Conservation (phyloP, 2,888 invertebrate species). For the Apodemia duryi region DNA sequence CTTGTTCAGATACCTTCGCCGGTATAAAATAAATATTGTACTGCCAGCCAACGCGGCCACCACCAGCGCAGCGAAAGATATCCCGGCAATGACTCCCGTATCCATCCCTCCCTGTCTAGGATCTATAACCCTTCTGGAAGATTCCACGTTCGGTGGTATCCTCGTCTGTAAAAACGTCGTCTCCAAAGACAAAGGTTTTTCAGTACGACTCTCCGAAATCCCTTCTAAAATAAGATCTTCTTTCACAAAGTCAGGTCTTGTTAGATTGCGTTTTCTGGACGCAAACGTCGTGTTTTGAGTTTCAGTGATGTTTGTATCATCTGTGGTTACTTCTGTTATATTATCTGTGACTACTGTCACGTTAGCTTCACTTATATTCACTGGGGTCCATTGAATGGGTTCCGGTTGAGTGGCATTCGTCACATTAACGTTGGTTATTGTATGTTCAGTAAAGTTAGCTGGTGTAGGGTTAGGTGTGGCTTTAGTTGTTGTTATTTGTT, state of each 20-base stretch:
- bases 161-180: constrained; percentile 64
- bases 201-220: constrained; percentile 60
- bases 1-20: constrained; percentile 87
- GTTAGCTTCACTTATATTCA: constrained; percentile 42
- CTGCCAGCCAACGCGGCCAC: constrained; percentile 82
- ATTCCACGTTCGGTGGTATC: constrained; percentile 64
- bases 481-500: constrained; percentile 38
- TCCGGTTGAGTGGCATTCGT: constrained; percentile 38
- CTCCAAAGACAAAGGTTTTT: constrained; percentile 66
- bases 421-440: constrained; percentile 32
- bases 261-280: constrained; percentile 55
- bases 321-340: constrained; percentile 40
- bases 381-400: constrained; percentile 54
- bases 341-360: constrained; percentile 36
- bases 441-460: constrained; percentile 41
- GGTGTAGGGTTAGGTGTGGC: constrained; percentile 34
- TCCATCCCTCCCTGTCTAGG: constrained; percentile 65
- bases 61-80: constrained; percentile 83
- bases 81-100: constrained; percentile 83
- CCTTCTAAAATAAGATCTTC: constrained; percentile 50
- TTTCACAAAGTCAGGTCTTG: constrained; percentile 56
- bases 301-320: constrained; percentile 47
- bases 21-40: constrained; percentile 83
- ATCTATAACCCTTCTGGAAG: constrained; percentile 61
- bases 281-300: constrained; percentile 51